Base-by-base conservation (phyloP, 2,113 vertebrate genomes). In the Notechis scutatus region DNA sequence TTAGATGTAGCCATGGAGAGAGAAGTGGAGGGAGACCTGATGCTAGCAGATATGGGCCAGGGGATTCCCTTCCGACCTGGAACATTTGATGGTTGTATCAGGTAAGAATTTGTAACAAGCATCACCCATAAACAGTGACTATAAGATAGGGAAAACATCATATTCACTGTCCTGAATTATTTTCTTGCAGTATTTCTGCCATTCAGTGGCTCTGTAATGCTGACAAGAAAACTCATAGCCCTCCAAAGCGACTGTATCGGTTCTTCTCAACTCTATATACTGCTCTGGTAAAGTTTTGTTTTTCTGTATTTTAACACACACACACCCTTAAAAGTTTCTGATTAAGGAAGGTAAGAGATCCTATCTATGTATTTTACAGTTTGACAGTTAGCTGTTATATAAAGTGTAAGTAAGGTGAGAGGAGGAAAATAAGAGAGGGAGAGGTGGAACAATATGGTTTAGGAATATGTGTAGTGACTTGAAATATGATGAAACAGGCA, bases 151-250 rank as follows among this genome's bases (percentile, higher is more conserved):
- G 14, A 10, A 18, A 54, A 42, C 3, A 85, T 34, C 15, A 34
- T n/a, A 20, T 56, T 15, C 56, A 24, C 90, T 20, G 18, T 0
- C 0, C 0, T 87, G 42, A 56, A 56, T 91, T 55, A 85, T 23
- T 54, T 7, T 93, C 59, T 92, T 0, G 64, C 93, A 99, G 99
- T 95, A 99, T 99, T 93, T 99, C 99, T 0, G 99, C 99, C 0
- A 98, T 99, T 93, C 99, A 99, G 96, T 99, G 99, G 99, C 98
- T 99, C 61, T 99, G 99, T 93, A 99, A 98, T 0, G 99, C 99
- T 0, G 99, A 99, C 94, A 99, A 98, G 97, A 99, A 98, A 92
- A 97, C 97, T 0, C 99, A 99, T 87, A 97, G 97, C 93, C 99
- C 99, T 29, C 98, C 98, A 1, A 98, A 98, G 95, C 98, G 99